Evolutionary conservation across 2,888 invertebrate species (phyloP).

Genomic region (Nomada ruficornis): DNA sequence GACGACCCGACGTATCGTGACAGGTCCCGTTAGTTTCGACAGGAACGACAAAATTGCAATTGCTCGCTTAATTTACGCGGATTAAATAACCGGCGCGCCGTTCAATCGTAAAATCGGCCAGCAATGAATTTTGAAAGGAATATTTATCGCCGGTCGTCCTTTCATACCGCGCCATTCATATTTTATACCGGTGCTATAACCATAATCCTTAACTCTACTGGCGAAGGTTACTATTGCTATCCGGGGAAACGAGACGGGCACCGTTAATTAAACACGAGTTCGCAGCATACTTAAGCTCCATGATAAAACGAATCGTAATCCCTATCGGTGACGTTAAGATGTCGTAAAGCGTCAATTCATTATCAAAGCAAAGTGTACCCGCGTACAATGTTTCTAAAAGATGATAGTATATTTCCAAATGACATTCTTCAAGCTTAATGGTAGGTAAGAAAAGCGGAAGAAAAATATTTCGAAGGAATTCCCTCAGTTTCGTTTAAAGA

Average conservation of each 20-base stretch:
- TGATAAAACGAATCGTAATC: conserved; percentile 23
- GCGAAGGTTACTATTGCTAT: conserved; percentile 30
- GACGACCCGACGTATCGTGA: not conserved
- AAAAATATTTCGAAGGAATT: not conserved
- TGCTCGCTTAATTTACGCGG: conserved; percentile 16
- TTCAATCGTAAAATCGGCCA: conserved; percentile 27
- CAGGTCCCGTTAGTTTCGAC: conserved; percentile 15
- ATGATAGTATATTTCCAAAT: no score
- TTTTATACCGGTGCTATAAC: conserved; percentile 38
- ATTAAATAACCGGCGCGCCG: conserved; percentile 21
- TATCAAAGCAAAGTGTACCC: not conserved
- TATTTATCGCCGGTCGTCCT: conserved; percentile 28
- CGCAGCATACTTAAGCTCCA: no score
- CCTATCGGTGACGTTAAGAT: not conserved
- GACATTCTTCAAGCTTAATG: not conserved
- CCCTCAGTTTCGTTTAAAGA: not conserved
- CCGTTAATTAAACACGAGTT: conserved; percentile 43
- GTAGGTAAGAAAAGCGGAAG: not conserved
- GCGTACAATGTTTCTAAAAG: not conserved
- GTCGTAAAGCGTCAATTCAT: conserved; percentile 4
- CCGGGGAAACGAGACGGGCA: conserved; percentile 12
- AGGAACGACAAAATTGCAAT: conserved; percentile 1
- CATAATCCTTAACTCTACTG: conserved; percentile 36
- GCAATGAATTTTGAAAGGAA: conserved; percentile 27
- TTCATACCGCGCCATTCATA: conserved; percentile 26